Evolutionary conservation across 2,888 invertebrate genomes (phyloP), one percentile per base, ranked within the genome.

Genomic region (Brachyopa scutellaris): DNA sequence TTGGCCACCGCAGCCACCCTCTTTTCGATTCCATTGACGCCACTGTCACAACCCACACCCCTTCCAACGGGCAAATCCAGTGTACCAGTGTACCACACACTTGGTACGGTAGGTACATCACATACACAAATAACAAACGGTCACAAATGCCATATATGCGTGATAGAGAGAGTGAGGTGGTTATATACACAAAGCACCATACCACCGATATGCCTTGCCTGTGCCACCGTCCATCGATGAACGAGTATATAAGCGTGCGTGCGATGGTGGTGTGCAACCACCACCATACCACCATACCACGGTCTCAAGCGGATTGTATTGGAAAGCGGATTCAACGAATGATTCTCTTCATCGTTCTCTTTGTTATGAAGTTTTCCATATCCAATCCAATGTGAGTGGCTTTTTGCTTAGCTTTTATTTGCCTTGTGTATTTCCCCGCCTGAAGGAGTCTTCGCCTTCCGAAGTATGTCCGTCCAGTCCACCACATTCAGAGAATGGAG

Each of bases 261-360:
- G 38, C 15, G 19, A 26, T 29, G 23, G 5, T 80, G 31, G 73
- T 51, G 8, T 33, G 36, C 45, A 31, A 70, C 42, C 47, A 70
- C 59, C 61, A 73, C 23, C 42, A 85, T 53, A 53, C 72, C 31
- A 61, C 19, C 8, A 42, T 13, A 49, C 9, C 45, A 47, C 8
- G 64, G 72, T 69, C 73, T 77, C 84, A 61, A 67, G 66, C 86
- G 77, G 62, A 85, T 84, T 84, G 49, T 61, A 69, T 53, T 59
- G 66, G 59, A 73, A 57, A 66, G 57, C 64, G 8, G 36, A 9
- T 64, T 45, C 64, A n/a, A 21, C 61, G n/a, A n/a, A n/a, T n/a
- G n/a, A n/a, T 45, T 45, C 80, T 86, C 74, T 86, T 86, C 84
- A 84, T 84, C 86, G 86, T 84, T 69, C 79, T 69, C 84, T 62